phyloP scores from a whole-genome alignment of 2,113 vertebrate species.

The Ancistrus triradiatus region DNA sequence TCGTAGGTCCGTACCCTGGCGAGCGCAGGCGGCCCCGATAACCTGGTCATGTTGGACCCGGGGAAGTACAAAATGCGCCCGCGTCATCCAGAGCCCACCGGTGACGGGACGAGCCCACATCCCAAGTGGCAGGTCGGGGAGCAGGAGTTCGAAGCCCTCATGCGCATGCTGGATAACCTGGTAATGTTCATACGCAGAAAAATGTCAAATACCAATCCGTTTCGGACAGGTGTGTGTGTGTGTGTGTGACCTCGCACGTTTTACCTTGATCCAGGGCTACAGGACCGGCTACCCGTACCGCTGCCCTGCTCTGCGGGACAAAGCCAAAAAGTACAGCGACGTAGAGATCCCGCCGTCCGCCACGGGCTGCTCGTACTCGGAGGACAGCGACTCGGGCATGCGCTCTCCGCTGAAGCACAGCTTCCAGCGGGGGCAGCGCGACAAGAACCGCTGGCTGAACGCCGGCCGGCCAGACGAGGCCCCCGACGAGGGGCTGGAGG shows the following conservation, averaged over 20 bases:
- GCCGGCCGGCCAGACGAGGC: constrained; percentile 86
- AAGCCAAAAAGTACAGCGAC: constrained; percentile 93
- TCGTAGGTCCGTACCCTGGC: constrained; percentile 90
- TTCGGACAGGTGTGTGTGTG: too few relatives aligned
- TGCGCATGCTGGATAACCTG: constrained; percentile 99
- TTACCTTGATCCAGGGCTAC: constrained; percentile 90
- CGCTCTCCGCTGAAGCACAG: constrained; percentile 98
- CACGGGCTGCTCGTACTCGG: constrained; percentile 85
- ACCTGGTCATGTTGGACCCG: constrained; percentile 91
- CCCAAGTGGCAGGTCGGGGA: constrained; percentile 92
- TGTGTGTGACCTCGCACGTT: too few relatives aligned
- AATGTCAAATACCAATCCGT: too few relatives aligned
- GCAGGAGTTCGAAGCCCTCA: constrained; percentile 96
- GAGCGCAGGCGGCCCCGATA: constrained; percentile 94
- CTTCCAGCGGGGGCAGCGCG: constrained; percentile 98
- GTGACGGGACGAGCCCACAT: constrained; percentile 71
- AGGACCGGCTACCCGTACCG: constrained; percentile 96
- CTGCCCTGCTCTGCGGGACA: constrained; percentile 93
- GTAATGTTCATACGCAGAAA: too few relatives aligned
- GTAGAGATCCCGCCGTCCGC: constrained; percentile 83
- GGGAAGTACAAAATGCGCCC: constrained; percentile 87
- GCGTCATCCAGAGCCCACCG: constrained; percentile 74
- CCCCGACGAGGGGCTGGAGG: constrained; percentile 87
- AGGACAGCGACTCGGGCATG: constrained; percentile 91
- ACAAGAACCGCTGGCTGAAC: constrained; percentile 96